phyloP scores from a whole-genome alignment of 2,888 invertebrate species.

The Dicycla oo region DNA sequence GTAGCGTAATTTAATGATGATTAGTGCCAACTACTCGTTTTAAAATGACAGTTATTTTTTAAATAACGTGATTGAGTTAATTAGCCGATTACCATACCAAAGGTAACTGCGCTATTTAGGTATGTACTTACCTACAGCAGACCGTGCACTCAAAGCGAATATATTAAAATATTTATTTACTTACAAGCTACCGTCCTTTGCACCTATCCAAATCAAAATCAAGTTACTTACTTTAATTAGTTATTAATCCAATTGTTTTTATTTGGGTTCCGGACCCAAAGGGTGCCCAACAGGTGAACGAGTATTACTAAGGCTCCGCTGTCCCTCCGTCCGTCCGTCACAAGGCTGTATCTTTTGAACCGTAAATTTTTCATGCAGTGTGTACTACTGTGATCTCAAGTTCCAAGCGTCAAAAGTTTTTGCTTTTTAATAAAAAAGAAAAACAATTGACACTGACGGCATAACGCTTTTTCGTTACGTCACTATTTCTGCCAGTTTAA shows the following conservation, averaged over 20 bases:
- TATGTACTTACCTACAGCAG: slow-evolving; percentile 9
- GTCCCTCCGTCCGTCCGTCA: too few species aligned
- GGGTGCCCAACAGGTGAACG: too few species aligned
- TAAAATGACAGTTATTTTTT: slow-evolving; percentile 47
- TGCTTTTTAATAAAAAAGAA: too few species aligned
- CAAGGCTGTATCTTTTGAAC: too few species aligned
- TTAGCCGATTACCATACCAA: slow-evolving; percentile 55
- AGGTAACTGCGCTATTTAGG: slow-evolving; percentile 21
- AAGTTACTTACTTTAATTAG: neutral
- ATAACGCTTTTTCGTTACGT: too few species aligned
- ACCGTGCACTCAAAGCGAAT: neutral
- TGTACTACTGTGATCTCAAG: too few species aligned
- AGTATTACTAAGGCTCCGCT: too few species aligned
- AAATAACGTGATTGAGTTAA: slow-evolving; percentile 53
- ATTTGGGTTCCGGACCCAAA: too few species aligned
- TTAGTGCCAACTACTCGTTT: slow-evolving; percentile 46
- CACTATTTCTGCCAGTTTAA: too few species aligned
- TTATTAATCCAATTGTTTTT: neutral
- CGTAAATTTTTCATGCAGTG: too few species aligned
- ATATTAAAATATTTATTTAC: neutral
- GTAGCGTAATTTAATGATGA: slow-evolving; percentile 42
- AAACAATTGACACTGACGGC: too few species aligned
- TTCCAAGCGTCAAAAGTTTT: too few species aligned
- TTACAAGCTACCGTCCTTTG: neutral
- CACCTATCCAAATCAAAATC: neutral